These are phyloP conservation scores for Lepetodrilus schrolli DNA, from an alignment of 2,888 invertebrate species.

Conservation along the genomic window DNA sequence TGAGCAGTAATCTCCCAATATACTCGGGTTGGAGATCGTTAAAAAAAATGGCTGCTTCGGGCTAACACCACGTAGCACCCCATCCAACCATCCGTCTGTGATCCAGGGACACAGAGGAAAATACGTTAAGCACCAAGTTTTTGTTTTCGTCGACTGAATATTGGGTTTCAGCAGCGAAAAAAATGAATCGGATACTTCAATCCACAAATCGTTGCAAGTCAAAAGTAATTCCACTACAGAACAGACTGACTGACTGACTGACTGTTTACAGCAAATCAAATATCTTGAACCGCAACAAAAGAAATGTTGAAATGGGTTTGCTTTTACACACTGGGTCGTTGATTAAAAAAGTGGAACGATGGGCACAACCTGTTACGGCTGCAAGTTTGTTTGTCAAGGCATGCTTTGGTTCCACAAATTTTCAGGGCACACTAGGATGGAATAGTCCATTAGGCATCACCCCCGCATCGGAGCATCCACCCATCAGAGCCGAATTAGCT, in stretches of 20 bases:
- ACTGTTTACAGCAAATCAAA: constrained; percentile 1
- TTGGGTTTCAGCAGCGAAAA: background rate
- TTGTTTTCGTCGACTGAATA: constrained; percentile 11
- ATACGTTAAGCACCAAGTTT: constrained; percentile 15
- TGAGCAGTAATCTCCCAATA: constrained; percentile 21
- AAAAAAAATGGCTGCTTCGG: constrained; percentile 9
- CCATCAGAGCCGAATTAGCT: too few relatives aligned
- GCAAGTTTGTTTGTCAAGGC: constrained; percentile 1
- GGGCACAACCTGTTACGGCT: background rate
- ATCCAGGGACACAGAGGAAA: background rate
- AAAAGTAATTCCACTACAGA: constrained; percentile 10
- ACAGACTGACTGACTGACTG: too few relatives aligned
- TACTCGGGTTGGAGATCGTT: constrained; percentile 5
- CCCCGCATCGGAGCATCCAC: too few relatives aligned
- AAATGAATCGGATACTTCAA: background rate
- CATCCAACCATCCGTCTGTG: background rate
- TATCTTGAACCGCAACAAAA: background rate
- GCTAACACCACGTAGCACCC: constrained; percentile 2
- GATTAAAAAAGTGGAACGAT: constrained; percentile 10
- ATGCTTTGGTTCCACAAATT: background rate
- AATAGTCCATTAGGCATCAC: background rate
- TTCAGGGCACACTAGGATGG: background rate
- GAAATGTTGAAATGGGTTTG: background rate
- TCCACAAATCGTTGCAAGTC: constrained; percentile 5
- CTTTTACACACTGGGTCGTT: background rate